phyloP scores from a whole-genome alignment of 2,113 vertebrate species.

The Macquaria australasica region DNA sequence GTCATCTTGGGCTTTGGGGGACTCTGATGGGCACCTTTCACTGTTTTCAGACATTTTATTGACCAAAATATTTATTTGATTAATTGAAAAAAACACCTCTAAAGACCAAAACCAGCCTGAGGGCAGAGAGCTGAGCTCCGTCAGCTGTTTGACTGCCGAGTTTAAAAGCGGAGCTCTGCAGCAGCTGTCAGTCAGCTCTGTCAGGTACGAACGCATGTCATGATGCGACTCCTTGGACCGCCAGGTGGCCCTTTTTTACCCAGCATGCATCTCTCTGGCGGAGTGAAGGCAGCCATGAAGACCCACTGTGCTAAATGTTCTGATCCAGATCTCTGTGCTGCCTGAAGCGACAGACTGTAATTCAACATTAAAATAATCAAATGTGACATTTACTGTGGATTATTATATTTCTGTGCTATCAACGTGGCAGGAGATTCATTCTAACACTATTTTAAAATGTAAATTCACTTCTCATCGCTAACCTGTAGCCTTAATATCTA shows the following conservation, averaged over 20 bases:
- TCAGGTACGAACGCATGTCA: slow-evolving; percentile 39
- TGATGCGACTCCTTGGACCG: not conserved
- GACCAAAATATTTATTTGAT: too few relatives aligned
- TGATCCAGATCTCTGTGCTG: not conserved
- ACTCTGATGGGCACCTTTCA: too few relatives aligned
- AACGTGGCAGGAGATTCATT: not conserved
- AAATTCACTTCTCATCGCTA: not conserved
- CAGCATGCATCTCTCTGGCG: slow-evolving; percentile 22
- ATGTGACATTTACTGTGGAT: too few relatives aligned
- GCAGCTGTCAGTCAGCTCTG: slow-evolving; percentile 39
- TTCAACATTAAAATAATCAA: too few relatives aligned
- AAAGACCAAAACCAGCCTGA: too few relatives aligned
- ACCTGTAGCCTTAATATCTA: not conserved
- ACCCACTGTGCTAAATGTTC: slow-evolving; percentile 13
- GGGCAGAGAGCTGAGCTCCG: not conserved
- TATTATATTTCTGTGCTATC: not conserved
- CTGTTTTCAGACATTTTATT: too few relatives aligned
- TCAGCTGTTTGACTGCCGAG: not conserved
- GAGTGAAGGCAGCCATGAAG: not conserved
- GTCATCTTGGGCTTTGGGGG: too few relatives aligned
- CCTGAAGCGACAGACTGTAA: not conserved
- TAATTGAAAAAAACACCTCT: too few relatives aligned
- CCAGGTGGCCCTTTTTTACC: slow-evolving; percentile 4
- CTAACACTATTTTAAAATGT: not conserved
- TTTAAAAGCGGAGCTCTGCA: slow-evolving; percentile 29